Percentiles rank a stretch among this genome's conserved stretches.
Evolutionary conservation across 2,888 invertebrate genomes (phyloP).

Genomic region (Aspidiotus rigidus): DNA sequence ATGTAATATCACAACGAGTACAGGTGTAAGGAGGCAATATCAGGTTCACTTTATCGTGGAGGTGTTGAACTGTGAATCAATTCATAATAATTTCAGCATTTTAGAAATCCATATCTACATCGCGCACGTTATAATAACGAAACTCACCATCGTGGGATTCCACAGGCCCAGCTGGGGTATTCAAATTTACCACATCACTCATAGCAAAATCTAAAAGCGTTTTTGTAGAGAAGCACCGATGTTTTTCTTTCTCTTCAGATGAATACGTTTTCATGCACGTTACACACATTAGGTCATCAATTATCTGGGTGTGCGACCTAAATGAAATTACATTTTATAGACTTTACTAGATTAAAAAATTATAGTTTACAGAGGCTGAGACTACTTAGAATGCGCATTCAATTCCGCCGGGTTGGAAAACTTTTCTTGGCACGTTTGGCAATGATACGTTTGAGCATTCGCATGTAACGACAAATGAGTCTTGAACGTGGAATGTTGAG

Average conservation of each 20-base stretch:
- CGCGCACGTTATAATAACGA: too few relatives aligned
- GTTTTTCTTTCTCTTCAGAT: not conserved
- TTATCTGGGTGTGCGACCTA: not conserved
- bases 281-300: constrained; percentile 11
- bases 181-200: too few relatives aligned
- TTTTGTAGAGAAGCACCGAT: not conserved
- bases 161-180: too few relatives aligned
- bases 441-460: constrained; percentile 45
- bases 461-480: constrained; percentile 50
- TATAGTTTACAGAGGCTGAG: constrained; percentile 20
- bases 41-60: constrained; percentile 9
- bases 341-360: too few relatives aligned
- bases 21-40: constrained; percentile 23
- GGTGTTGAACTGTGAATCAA: too few relatives aligned
- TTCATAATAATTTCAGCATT: too few relatives aligned
- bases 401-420: constrained; percentile 40
- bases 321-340: not conserved
- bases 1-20: not conserved
- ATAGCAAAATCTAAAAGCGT: too few relatives aligned
- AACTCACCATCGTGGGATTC: too few relatives aligned
- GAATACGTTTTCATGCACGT: constrained; percentile 6
- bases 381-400: constrained; percentile 41
- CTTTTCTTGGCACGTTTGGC: constrained; percentile 48
- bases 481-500: constrained; percentile 52
- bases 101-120: too few relatives aligned